Percentiles rank a stretch among this genome's conserved stretches.
Evolutionary conservation across 2,888 invertebrate species (phyloP).

Genomic region (Hydropsyche betteni): DNA sequence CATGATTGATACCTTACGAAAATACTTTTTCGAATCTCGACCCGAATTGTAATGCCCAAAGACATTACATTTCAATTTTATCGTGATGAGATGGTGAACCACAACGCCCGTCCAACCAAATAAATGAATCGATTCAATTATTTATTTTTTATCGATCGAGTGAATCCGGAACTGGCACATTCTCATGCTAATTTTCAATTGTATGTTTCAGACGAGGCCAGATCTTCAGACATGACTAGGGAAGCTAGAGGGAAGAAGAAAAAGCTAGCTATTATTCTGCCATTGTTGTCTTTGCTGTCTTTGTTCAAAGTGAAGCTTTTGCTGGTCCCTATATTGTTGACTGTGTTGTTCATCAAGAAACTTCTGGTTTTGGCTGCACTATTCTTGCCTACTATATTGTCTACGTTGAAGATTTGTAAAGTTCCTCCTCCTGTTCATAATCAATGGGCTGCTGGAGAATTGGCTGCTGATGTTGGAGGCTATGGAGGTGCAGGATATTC

Average conservation of each 20-base stretch:
- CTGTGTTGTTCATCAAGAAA: constrained; percentile 74
- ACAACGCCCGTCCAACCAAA: no score
- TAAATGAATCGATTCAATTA: no score
- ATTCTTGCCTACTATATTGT: constrained; percentile 69
- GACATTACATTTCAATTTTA: no score
- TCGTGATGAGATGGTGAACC: no score
- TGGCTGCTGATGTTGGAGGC: constrained; percentile 59
- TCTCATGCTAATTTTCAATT: constrained; percentile 8
- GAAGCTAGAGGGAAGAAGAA: constrained; percentile 66
- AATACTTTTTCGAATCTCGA: no score
- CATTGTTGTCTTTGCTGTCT: constrained; percentile 65
- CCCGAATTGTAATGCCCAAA: no score
- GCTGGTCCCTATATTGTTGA: constrained; percentile 69
- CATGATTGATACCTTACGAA: no score
- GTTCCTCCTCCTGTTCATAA: constrained; percentile 53
- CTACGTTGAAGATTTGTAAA: constrained; percentile 67
- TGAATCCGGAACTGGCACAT: no score
- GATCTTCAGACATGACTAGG: neutral
- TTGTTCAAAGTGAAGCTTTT: constrained; percentile 68
- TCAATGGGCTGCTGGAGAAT: constrained; percentile 50
- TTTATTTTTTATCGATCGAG: no score
- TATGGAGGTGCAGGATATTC: constrained; percentile 58
- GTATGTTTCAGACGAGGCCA: constrained; percentile 53
- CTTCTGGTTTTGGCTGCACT: constrained; percentile 69
- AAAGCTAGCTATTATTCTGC: constrained; percentile 65